These are phyloP conservation scores for Lasiommata megera DNA, from an alignment of 2,888 invertebrate species.

Conservation along the genomic window DNA sequence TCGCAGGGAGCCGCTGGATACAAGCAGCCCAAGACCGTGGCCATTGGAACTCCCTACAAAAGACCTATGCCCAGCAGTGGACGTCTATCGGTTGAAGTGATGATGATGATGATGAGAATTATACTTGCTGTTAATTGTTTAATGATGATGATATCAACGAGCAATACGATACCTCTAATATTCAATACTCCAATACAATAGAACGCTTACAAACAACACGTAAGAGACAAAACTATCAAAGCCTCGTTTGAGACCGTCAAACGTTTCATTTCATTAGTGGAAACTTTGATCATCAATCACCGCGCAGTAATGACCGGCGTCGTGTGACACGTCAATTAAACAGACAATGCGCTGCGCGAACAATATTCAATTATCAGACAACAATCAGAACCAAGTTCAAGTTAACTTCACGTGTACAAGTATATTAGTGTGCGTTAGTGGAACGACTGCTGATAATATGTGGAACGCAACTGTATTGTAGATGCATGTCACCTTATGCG, in stretches of 20 bases:
- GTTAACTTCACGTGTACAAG: background rate
- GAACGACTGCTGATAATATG: background rate
- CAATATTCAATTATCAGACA: conserved; percentile 19
- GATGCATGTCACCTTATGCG: too few species aligned
- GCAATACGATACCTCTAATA: too few species aligned
- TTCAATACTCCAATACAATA: too few species aligned
- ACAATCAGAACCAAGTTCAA: conserved; percentile 13
- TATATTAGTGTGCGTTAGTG: background rate
- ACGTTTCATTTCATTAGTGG: background rate
- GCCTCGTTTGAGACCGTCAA: background rate
- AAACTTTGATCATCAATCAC: conserved; percentile 2
- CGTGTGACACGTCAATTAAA: conserved; percentile 11
- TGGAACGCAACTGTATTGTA: too few species aligned
- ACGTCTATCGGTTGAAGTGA: too few species aligned
- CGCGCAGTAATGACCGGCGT: background rate
- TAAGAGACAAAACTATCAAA: background rate
- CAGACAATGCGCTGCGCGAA: conserved; percentile 7
- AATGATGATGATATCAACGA: too few species aligned
- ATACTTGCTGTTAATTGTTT: too few species aligned
- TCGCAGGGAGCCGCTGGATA: too few species aligned
- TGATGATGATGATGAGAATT: too few species aligned
- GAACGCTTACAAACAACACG: background rate
- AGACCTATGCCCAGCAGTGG: too few species aligned
- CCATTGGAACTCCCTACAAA: too few species aligned
- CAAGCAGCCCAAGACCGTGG: too few species aligned